Base-by-base conservation (phyloP, 2,113 vertebrate genomes). In the Oryzias woworae region DNA sequence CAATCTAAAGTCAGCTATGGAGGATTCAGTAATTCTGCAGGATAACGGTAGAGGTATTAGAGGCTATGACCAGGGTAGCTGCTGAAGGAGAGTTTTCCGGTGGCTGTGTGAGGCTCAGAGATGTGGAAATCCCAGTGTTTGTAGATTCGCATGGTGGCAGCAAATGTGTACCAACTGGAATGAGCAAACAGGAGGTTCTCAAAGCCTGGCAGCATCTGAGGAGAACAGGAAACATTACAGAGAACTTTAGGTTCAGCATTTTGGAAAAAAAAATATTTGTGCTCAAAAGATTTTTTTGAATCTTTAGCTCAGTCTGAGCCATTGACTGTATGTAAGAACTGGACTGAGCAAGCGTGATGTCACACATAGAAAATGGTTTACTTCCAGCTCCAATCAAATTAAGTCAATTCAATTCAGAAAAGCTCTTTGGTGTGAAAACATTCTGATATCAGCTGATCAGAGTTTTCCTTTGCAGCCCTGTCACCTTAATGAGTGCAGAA, bases 151-250 rank as follows among this genome's bases (percentile, higher is more conserved):
- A 96, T 85, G 0, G 94, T 93, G 82, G 95, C 94, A 0, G 95
- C 95, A 1, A 95, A 97, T 0, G 93, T 95, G 83, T 95, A 98
- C 96, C 96, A 97, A 87, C 95, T 97, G 66, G 96, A 97, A 87
- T 98, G 96, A 69, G 93, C 92, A 69, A 97, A 95, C 80, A 91
- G 88, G 57, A 98, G 91, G 84, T 98, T 95, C 89, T 97, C 96
- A 72, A 91, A 98, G 46, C 95, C 96, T 10, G 96, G 95, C 20
- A 96, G 89, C 88, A 98, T 92, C 95, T 98, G 71, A 49, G 7
- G 13, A 52, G 4, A 46, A 65, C 2, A 18, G 15, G 28, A 23
- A 48, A 50, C 20, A 28, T 14, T 16, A 23, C 15, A 42, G 10
- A 28, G 22, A 14, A 26, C 17, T 54, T 28, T 2, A 28, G 3